These are phyloP conservation scores for Pangasius mekongensis DNA, from an alignment of 2,797 vertebrate genomes.

Conservation along the genomic window DNA sequence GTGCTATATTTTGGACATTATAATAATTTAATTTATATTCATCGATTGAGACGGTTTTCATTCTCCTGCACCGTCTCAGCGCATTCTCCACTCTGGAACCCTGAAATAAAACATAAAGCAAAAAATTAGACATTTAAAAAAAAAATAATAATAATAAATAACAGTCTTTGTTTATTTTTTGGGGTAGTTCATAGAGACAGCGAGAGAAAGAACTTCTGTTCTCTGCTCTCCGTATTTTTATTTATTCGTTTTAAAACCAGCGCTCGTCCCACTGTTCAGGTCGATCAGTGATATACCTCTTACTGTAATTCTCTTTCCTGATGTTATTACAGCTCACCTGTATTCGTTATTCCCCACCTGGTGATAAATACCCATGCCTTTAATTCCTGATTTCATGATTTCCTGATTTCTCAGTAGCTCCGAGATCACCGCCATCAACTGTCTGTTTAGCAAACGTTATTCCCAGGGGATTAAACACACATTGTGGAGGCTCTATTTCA, in stretches of 20 bases:
- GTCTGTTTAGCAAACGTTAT: slow-evolving; percentile 35
- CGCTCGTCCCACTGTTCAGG: slow-evolving; percentile 53
- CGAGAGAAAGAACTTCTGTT: not conserved
- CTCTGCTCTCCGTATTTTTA: slow-evolving; percentile 43
- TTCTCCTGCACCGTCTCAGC: not conserved
- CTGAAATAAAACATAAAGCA: not conserved
- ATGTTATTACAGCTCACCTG: not conserved
- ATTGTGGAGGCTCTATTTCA: slow-evolving; percentile 50
- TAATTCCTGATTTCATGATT: not conserved
- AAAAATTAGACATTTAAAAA: not conserved
- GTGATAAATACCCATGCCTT: slow-evolving; percentile 9
- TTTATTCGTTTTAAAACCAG: slow-evolving; percentile 42
- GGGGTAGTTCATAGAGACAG: not conserved
- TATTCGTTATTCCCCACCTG: not conserved
- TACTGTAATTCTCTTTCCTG: slow-evolving; percentile 25
- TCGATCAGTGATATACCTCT: slow-evolving; percentile 49
- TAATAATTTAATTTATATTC: not conserved
- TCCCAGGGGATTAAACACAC: slow-evolving; percentile 38
- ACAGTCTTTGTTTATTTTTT: not conserved
- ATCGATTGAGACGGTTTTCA: not conserved
- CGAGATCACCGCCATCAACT: slow-evolving; percentile 32
- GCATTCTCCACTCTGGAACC: not conserved
- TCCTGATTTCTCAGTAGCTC: slow-evolving; percentile 13
- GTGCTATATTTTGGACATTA: not conserved
- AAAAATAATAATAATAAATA: not conserved